Evolutionary conservation across 1,140 invertebrate species (phyloP).

Genomic region (Aphelenchoides fujianensis): DNA sequence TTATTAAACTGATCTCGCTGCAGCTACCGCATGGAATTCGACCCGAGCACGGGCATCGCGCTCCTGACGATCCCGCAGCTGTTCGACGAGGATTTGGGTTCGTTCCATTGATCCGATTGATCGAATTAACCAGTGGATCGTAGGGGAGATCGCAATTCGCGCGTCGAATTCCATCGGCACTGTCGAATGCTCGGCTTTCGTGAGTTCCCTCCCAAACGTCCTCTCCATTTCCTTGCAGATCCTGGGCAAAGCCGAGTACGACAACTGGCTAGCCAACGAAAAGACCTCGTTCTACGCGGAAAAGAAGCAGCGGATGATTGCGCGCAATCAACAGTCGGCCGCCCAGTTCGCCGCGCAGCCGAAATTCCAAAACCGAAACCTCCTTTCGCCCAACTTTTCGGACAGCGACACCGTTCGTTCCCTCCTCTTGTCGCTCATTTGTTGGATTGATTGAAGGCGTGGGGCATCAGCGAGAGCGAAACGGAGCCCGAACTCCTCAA

Average conservation of each 20-base stretch:
- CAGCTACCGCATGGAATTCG: constrained; percentile 66
- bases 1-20: no score
- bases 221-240: constrained; percentile 32
- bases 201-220: neutral
- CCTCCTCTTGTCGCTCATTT: no score
- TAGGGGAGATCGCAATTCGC: no score
- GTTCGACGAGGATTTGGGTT: constrained; percentile 57
- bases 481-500: constrained; percentile 48
- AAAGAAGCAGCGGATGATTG: constrained; percentile 49
- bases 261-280: constrained; percentile 56
- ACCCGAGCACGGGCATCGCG: constrained; percentile 51
- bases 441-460: constrained; percentile 42
- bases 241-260: constrained; percentile 51
- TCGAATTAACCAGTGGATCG: no score
- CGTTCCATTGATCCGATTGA: no score
- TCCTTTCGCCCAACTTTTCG: constrained; percentile 36
- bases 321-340: constrained; percentile 26
- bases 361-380: neutral
- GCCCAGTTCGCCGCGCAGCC: neutral
- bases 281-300: constrained; percentile 48
- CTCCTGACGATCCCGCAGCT: constrained; percentile 56
- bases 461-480: constrained; percentile 53
- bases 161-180: constrained; percentile 77
- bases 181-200: constrained; percentile 44
- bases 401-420: constrained; percentile 41